Evolutionary conservation across 2,888 invertebrate species (phyloP).

Genomic region (Gastracanthus pulcherrimus): DNA sequence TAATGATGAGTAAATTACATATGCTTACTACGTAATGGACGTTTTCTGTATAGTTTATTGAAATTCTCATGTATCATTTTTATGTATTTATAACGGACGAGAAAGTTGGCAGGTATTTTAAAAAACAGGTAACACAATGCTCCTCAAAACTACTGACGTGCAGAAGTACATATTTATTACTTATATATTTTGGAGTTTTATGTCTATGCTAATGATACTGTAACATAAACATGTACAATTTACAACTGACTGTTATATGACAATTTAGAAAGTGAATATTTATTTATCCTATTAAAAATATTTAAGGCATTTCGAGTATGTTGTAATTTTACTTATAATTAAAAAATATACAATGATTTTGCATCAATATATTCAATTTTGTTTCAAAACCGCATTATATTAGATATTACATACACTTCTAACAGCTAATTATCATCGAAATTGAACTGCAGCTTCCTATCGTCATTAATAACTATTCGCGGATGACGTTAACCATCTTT

Average conservation of each 20-base stretch:
- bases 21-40: background rate
- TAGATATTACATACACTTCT: no score
- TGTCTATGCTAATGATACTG: background rate
- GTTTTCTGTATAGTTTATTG: background rate
- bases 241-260: background rate
- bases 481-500: no score
- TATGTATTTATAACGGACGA: background rate
- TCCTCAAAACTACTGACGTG: background rate
- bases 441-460: no score
- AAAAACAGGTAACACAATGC: background rate
- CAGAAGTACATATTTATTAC: background rate
- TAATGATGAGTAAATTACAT: background rate
- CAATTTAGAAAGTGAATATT: background rate
- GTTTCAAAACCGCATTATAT: no score
- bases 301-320: no score
- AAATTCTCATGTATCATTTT: background rate
- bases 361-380: no score
- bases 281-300: background rate
- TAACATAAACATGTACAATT: background rate
- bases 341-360: no score
- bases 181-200: background rate
- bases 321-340: no score
- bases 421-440: no score
- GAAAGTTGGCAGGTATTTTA: background rate
- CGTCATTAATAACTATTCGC: no score